Conservation (phyloP, 1,140 invertebrate species). For the Samia ricini region DNA sequence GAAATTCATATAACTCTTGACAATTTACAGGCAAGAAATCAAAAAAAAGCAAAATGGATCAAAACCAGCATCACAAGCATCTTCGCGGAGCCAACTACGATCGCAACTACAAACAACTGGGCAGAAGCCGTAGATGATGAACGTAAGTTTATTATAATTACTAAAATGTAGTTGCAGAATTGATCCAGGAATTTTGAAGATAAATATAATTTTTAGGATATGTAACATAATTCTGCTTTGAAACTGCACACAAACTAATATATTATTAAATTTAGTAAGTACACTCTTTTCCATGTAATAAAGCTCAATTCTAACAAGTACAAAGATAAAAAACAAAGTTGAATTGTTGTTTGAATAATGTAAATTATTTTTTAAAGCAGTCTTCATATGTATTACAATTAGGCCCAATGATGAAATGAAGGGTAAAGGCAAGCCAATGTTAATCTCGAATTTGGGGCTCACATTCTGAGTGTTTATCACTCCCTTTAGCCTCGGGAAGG, state of each 20-base stretch:
- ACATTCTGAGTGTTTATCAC: conserved; percentile 64
- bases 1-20: conserved; percentile 10
- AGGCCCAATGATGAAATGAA: conserved; percentile 68
- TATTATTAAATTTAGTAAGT: too few species aligned
- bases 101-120: conserved; percentile 68
- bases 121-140: conserved; percentile 73
- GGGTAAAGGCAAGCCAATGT: conserved; percentile 71
- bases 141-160: conserved; percentile 49
- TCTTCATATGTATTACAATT: background rate
- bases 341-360: too few species aligned
- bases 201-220: too few species aligned
- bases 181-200: too few species aligned
- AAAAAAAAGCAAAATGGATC: conserved; percentile 77
- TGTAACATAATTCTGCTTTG: too few species aligned
- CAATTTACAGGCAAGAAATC: conserved; percentile 72
- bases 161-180: too few species aligned
- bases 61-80: conserved; percentile 71
- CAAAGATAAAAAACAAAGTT: too few species aligned
- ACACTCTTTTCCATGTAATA: too few species aligned
- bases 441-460: conserved; percentile 77
- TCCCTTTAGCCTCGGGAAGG: conserved; percentile 72
- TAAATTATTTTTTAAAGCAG: too few species aligned
- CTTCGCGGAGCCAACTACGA: conserved; percentile 67
- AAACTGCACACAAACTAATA: too few species aligned
- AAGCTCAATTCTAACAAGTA: too few species aligned